Conservation (phyloP, 2,888 invertebrate species). For the Clostera curtula region DNA sequence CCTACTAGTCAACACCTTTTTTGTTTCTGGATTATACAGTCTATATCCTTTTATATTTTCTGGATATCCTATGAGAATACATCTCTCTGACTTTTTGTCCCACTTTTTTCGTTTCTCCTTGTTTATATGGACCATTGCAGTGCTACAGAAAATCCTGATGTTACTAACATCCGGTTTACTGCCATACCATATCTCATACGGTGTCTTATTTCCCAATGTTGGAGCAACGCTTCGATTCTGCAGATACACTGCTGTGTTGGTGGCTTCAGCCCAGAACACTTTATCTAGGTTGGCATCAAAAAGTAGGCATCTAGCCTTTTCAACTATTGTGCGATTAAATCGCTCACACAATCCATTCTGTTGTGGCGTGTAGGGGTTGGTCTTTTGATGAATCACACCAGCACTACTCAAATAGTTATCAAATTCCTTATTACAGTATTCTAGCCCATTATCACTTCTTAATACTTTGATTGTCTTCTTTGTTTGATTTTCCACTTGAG, state of each 20-base stretch:
- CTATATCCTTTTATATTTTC: too few species aligned
- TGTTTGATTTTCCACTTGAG: slow-evolving; percentile 8
- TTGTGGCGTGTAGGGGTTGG: slow-evolving; percentile 12
- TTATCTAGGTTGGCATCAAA: slow-evolving; percentile 11
- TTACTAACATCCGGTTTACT: slow-evolving; percentile 9
- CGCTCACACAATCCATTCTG: slow-evolving; percentile 10
- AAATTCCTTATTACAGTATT: slow-evolving; percentile 13
- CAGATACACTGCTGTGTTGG: slow-evolving; percentile 17
- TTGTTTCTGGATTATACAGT: slow-evolving; percentile 5
- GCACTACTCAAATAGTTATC: slow-evolving; percentile 6
- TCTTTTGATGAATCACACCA: slow-evolving; percentile 9
- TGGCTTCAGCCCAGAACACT: slow-evolving; percentile 14
- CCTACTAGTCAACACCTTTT: slow-evolving; percentile 6
- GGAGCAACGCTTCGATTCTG: slow-evolving; percentile 8
- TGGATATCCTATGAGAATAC: too few species aligned
- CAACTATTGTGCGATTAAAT: slow-evolving; percentile 1
- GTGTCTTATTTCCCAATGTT: slow-evolving; percentile 5
- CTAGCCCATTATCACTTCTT: slow-evolving; percentile 10
- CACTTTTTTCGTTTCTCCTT: slow-evolving; percentile 6
- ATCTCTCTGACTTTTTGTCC: slow-evolving; percentile 8
- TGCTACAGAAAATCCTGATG: too few species aligned
- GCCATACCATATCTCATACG: slow-evolving; percentile 8
- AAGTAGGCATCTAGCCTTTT: too few species aligned
- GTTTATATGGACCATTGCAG: slow-evolving; percentile 9
- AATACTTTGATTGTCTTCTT: slow-evolving; percentile 8